Evolutionary conservation across 2,888 invertebrate species (phyloP).

Genomic region (Rotaria socialis): DNA sequence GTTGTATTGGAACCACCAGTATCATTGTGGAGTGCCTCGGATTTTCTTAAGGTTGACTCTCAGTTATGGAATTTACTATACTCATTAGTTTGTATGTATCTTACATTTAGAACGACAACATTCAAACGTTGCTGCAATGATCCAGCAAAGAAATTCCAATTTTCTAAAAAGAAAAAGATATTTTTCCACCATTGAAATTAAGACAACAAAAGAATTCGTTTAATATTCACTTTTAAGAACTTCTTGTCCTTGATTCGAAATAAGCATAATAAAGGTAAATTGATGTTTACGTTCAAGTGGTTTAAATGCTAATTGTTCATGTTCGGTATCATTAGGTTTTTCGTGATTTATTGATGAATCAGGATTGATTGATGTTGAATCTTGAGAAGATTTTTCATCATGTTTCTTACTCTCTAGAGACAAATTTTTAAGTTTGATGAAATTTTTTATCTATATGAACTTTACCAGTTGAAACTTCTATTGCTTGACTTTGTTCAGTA

Average conservation of each 20-base stretch:
- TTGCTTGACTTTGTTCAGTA: background rate
- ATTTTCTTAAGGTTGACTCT: too few relatives aligned
- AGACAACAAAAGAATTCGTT: background rate
- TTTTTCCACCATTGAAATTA: background rate
- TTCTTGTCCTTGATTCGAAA: background rate
- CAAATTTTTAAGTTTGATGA: background rate
- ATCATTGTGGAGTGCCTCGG: too few relatives aligned
- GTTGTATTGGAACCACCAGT: too few relatives aligned
- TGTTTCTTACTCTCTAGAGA: background rate
- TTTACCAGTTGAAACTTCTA: background rate
- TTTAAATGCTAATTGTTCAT: background rate
- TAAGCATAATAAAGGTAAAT: background rate
- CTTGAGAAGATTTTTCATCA: background rate
- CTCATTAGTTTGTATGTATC: too few relatives aligned
- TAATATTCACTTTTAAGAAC: background rate
- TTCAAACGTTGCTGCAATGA: constrained; percentile 34
- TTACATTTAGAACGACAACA: background rate
- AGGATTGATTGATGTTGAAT: background rate
- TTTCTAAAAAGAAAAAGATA: background rate
- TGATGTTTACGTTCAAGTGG: background rate
- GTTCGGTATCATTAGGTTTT: background rate
- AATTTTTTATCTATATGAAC: background rate
- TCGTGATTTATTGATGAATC: background rate
- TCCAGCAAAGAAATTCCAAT: background rate
- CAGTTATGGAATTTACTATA: too few relatives aligned